Base-by-base conservation (phyloP, 2,113 vertebrate genomes). In the Papio anubis region DNA sequence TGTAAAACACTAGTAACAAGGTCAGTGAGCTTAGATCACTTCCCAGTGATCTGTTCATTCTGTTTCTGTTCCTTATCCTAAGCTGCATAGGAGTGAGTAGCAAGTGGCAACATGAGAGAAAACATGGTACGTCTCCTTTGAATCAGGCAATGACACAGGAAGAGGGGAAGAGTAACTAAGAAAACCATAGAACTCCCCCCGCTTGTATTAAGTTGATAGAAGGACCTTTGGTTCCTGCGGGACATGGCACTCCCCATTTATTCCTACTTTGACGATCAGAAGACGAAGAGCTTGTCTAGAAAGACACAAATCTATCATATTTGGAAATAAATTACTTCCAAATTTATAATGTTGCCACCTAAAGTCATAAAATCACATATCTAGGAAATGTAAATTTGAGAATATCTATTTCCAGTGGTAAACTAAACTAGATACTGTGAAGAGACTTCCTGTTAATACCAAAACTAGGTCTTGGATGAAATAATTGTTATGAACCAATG, bases 321-420 rank as follows among this genome's bases (percentile, higher is more conserved):
- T 94, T 40, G 55, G 13, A 96, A 95, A 83, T 35, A 87, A 94
- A 7, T 72, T 35, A 88, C 32, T 83, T 61, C 40, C 23, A 94
- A 92, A 90, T 80, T 57, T 75, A 72, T 61, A 86, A 85, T 12
- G 70, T 85, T 82, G 45, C 82, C 18, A 88, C 64, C 32, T 85
- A 35, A 32, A 78, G 48, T 89, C 35, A 52, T 88, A 89, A 79
- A 88, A 72, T 86, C 35, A 43, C 27, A 76, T 59, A 72, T 27
- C 84, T 97, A 93, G 70, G 40, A 95, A 94, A 94, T 43, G 2
- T 25, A 78, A 48, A 93, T 75, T 52, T 79, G 61, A 88, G 8
- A 87, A 94, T 75, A 70, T 7, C 38, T 55, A 68, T 5, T 93
- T 82, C 21, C 43, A 78, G 5, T 6, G 32, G 43, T 59, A 83